Evolutionary conservation across 1,140 invertebrate species (phyloP).

Genomic region (Orchestia grillus): DNA sequence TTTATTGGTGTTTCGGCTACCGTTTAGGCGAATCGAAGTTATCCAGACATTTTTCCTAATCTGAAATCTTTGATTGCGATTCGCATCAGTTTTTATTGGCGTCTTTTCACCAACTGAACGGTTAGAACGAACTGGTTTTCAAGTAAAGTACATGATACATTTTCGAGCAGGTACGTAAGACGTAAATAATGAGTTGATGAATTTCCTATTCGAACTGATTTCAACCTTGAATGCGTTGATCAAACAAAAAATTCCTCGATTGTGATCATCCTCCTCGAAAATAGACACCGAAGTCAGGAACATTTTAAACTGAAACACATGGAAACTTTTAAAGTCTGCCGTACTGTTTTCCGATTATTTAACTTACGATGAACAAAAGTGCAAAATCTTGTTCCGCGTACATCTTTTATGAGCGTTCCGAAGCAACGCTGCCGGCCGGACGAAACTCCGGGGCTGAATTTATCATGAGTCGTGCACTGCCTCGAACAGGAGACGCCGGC

Average conservation of each 20-base stretch:
- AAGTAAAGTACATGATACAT: neutral
- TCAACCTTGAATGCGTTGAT: neutral
- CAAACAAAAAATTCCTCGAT: neutral
- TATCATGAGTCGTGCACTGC: neutral
- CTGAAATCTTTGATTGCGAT: too few species aligned
- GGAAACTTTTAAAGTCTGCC: neutral
- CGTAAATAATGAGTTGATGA: too few species aligned
- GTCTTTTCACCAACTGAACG: neutral
- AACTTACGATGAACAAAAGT: neutral
- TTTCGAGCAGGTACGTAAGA: neutral
- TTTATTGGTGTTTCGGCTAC: too few species aligned
- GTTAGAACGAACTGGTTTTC: neutral
- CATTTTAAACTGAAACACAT: neutral
- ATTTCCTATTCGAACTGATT: neutral
- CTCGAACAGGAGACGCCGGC: neutral
- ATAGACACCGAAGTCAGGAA: neutral
- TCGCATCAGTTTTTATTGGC: neutral
- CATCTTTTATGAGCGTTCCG: neutral
- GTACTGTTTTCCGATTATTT: neutral
- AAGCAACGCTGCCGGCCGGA: neutral
- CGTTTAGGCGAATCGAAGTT: too few species aligned
- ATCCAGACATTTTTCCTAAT: too few species aligned
- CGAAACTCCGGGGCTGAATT: neutral
- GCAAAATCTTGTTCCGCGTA: neutral
- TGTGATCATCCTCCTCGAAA: neutral